Evolutionary conservation across 30 jellyfish, hydroid and myxozoan genomes (phyloP), one percentile per base, ranked within the genome.

Genomic region (Aurelia sp.): DNA sequence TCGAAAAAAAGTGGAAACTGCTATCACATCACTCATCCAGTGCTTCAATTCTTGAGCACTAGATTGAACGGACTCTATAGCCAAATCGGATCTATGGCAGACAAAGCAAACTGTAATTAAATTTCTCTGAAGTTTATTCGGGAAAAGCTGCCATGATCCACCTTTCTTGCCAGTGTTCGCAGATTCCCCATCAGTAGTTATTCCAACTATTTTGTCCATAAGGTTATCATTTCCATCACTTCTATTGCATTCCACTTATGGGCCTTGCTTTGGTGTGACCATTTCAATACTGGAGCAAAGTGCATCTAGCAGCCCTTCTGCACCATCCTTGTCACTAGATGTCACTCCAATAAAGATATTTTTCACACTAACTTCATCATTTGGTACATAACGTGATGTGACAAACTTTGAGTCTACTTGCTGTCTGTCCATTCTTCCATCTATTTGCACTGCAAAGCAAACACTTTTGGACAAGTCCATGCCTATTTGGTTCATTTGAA

Each of bases 281-380:
- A 6, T 35, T 52, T 53, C 87, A 16, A 76, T 13, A 31, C 58
- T 57, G 22, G 31, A 8, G 71, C 71, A 37, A 76, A 76, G 81
- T 51, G 87, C 81, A 76, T 76, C 87, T 76, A 76, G 57, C 50
- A 76, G 81, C 11, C 87, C 87, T 18, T 76, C 62, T 4, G 87
- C 81, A 52, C 87, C 87, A 51, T 81, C 59, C 30, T 55, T 58
- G 60, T 76, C 81, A 76, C 81, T 52, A 11, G 81, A 57, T 16
- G 58, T 30, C 16, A 51, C 87, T 11, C 87, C 87, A 76, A 76
- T 6, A 72, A 72, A 72, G 68, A 72, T 71, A 50, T 33, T 33
- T n/a, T 37, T 18, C 40, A 72, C 71, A 47, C 71, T 11, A 30
- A 33, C 83, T 72, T 47, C 71, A 37, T 72, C 40, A 6, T 72